These are phyloP conservation scores for Coelogynopora nodosa DNA, from an alignment of 2,888 invertebrate genomes.

Conservation along the genomic window DNA sequence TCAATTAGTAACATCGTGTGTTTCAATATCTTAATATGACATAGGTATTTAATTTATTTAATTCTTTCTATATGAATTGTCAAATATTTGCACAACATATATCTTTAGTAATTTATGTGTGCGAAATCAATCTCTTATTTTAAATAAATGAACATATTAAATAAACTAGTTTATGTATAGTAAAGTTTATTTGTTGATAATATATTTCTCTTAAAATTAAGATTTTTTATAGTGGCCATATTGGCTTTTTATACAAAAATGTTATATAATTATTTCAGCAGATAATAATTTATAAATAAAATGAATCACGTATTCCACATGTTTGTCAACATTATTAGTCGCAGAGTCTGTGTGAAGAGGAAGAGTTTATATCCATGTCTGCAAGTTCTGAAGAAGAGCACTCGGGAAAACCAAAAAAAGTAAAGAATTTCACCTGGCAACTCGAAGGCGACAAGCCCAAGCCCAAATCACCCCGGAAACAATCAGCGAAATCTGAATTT, in stretches of 20 bases:
- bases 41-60: no score
- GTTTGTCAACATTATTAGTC: no score
- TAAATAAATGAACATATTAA: neutral
- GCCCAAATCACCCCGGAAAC: neutral
- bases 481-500: no score
- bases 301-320: no score
- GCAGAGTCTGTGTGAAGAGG: no score
- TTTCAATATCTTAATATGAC: no score
- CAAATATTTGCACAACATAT: no score
- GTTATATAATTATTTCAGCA: no score
- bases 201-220: neutral
- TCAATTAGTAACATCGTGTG: no score
- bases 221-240: neutral
- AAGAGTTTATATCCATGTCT: neutral
- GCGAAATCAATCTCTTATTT: neutral
- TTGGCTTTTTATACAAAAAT: neutral
- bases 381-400: neutral
- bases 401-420: neutral
- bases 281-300: no score
- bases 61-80: no score
- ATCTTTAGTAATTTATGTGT: no score
- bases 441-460: neutral
- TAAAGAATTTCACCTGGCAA: neutral
- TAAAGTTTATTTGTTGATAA: neutral
- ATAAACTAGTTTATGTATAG: neutral